Evolutionary conservation across 2,113 vertebrate species (phyloP), one percentile per base, ranked within the genome.

Genomic region (Phylloscopus whistleri): DNA sequence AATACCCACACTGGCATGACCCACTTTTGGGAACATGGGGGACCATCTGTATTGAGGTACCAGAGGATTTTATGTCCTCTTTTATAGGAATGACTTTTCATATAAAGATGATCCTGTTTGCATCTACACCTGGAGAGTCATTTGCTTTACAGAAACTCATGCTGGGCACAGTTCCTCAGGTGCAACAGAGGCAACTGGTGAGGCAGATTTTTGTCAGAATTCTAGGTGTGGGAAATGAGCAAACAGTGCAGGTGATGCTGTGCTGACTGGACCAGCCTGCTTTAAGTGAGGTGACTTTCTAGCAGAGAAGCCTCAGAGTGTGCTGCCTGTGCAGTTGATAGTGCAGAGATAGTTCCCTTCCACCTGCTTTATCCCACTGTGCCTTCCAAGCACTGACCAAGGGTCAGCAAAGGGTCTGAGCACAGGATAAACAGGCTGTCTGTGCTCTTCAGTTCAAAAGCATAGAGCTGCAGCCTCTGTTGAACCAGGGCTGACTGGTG

Each of bases 111-210:
- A 20, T 48, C 44, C 33, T 55, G 14, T 46, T 75, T 84, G 6
- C 11, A 15, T 30, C 60, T 58, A 9, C 22, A 14, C 11, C 10
- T 17, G 27, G 16, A 64, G 46, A 46, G 16, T 33, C 1, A 14
- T 46, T 58, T 81, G 18, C 56, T 82, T 6, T 39, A 16, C 39
- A 35, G 55, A 75, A 78, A 16, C 19, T 78, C 19, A 1, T 18
- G 48, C 63, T 91, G 0, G 0, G 5, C 0, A 0, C 13, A 43
- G 14, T 16, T 55, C 35, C 33, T 66, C 28, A 46, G 46, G 28
- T 55, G 18, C 35, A 66, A 14, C 33, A 76, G 67, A 35, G 23
- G 23, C 9, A 62, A 3, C 0, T 19, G n/a, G 46, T 19, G 51
- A 62, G 49, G 28, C 22, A 62, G 41, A 46, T 37, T 49, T 74